Evolutionary conservation across 2,888 invertebrate genomes (phyloP).

Genomic region (Amblyjoppa fuscipennis): DNA sequence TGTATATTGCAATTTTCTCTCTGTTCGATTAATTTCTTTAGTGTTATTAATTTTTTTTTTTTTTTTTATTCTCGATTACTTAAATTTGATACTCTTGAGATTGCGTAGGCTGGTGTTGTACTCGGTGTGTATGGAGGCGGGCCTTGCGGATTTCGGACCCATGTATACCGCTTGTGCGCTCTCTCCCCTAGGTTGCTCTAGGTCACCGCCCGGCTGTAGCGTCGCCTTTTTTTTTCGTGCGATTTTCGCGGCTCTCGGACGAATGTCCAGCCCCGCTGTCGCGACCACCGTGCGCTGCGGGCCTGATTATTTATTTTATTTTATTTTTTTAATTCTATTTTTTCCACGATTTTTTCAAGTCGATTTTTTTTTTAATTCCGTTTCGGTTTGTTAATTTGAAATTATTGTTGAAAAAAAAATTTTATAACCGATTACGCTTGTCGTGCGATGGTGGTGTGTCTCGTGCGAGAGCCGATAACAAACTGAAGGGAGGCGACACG

Average conservation of each 20-base stretch:
- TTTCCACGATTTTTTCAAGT: not conserved
- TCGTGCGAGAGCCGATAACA: constrained; percentile 79
- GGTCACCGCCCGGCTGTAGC: not conserved
- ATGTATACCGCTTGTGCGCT: constrained; percentile 76
- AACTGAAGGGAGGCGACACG: constrained; percentile 75
- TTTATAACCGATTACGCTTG: constrained; percentile 30
- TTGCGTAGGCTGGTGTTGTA: constrained; percentile 78
- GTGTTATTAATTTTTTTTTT: not conserved
- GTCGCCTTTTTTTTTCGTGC: not conserved
- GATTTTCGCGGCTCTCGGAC: not conserved
- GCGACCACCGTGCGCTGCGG: not conserved
- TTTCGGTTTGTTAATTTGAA: not conserved
- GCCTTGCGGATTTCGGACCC: constrained; percentile 79
- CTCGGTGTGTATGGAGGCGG: constrained; percentile 77
- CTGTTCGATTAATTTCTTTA: constrained; percentile 4
- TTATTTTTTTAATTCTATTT: not conserved
- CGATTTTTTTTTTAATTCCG: not conserved
- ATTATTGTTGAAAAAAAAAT: not conserved
- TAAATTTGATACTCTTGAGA: constrained; percentile 80
- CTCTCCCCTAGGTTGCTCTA: constrained; percentile 25
- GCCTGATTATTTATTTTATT: not conserved
- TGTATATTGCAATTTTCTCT: constrained; percentile 8
- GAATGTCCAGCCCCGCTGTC: not conserved
- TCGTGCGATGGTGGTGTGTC: constrained; percentile 67
- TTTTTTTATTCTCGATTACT: constrained; percentile 71